Conservation (phyloP, 1,140 invertebrate species). For the Solenopsis invicta region DNA sequence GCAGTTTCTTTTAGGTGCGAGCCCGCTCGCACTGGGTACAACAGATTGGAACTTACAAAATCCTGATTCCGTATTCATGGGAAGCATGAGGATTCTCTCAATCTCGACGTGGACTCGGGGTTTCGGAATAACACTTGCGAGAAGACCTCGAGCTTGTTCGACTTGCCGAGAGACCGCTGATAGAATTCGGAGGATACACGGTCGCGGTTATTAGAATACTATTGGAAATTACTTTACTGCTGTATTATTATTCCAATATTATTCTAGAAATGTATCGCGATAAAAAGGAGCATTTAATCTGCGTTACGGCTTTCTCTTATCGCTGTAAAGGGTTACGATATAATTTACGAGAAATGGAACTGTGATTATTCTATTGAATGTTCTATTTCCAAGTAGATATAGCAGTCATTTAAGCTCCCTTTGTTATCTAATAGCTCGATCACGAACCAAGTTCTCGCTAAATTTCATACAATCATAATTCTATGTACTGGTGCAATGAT, state of each 20-base stretch:
- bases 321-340: constrained; percentile 1
- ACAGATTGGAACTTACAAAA: constrained; percentile 69
- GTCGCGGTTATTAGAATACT: constrained; percentile 63
- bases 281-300: background rate
- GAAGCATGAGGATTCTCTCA: constrained; percentile 72
- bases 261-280: constrained; percentile 28
- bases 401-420: constrained; percentile 24
- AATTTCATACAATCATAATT: constrained; percentile 35
- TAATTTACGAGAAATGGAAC: constrained; percentile 21
- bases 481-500: background rate
- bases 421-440: constrained; percentile 56
- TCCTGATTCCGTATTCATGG: constrained; percentile 78
- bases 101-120: constrained; percentile 62
- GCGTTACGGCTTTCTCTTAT: constrained; percentile 27
- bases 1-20: constrained; percentile 47
- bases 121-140: constrained; percentile 31
- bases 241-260: constrained; percentile 63
- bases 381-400: constrained; percentile 37
- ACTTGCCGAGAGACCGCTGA: constrained; percentile 50
- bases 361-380: background rate
- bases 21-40: constrained; percentile 19
- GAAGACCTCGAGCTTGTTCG: constrained; percentile 27
- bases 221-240: constrained; percentile 57
- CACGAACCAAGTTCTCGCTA: constrained; percentile 34
- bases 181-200: constrained; percentile 60